phyloP scores from a whole-genome alignment of 2,888 invertebrate species.

The Salpingus planirostris region DNA sequence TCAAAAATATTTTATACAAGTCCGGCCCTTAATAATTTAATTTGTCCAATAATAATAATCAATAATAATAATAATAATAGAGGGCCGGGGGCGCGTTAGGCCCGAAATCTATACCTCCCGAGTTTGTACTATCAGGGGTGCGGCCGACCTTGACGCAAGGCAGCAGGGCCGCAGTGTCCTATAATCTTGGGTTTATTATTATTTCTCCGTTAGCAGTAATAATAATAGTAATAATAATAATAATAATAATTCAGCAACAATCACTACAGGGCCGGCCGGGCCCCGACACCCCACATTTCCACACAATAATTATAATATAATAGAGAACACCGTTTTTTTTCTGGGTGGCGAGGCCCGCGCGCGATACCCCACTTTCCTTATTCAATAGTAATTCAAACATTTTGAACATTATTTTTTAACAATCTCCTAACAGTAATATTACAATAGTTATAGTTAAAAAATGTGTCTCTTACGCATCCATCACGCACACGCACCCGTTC shows the following conservation, averaged over 20 bases:
- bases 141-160: constrained; percentile 39
- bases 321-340: too few relatives aligned
- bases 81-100: constrained; percentile 23
- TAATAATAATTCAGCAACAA: constrained; percentile 32
- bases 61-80: too few relatives aligned
- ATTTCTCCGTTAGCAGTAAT: too few relatives aligned
- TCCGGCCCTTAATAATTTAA: constrained; percentile 20
- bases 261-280: constrained; percentile 28
- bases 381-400: too few relatives aligned
- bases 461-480: constrained; percentile 25
- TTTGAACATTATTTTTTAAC: constrained; percentile 39
- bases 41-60: too few relatives aligned
- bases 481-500: constrained; percentile 3
- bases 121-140: constrained; percentile 43
- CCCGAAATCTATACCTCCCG: constrained; percentile 38
- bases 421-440: constrained; percentile 44
- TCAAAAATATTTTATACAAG: constrained; percentile 54
- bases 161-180: constrained; percentile 29
- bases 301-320: constrained; percentile 18
- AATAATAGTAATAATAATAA: too few relatives aligned
- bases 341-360: too few relatives aligned
- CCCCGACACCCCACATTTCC: constrained; percentile 23
- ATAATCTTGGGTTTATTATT: too few relatives aligned
- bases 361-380: too few relatives aligned
- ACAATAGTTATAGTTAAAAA: constrained; percentile 36